phyloP scores from a whole-genome alignment of 2,888 invertebrate species.

The Neoaliturus tenellus region DNA sequence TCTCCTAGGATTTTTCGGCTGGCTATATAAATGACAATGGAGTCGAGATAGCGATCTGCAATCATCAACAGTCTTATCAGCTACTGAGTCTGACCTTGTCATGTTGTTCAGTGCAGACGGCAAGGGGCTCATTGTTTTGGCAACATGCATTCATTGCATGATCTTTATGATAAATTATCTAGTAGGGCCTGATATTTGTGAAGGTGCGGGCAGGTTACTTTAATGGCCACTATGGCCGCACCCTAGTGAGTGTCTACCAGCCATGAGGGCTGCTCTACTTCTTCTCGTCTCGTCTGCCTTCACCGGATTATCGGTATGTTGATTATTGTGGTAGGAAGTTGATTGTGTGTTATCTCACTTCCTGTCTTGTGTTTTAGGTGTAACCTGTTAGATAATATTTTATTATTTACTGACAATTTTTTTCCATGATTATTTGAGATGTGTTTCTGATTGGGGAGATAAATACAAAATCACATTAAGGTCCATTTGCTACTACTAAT shows the following conservation, averaged over 20 bases:
- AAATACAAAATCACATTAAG: too few relatives aligned
- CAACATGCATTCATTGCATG: background rate
- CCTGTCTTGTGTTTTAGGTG: too few relatives aligned
- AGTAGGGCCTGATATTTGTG: background rate
- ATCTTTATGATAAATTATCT: constrained; percentile 10
- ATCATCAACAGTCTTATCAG: constrained; percentile 18
- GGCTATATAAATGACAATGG: background rate
- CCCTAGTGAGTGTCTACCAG: background rate
- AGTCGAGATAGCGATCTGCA: background rate
- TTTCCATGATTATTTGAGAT: too few relatives aligned
- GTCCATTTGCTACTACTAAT: too few relatives aligned
- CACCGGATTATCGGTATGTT: background rate
- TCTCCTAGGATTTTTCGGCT: background rate
- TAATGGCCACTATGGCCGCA: background rate
- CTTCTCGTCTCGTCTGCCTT: background rate
- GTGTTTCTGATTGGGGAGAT: too few relatives aligned
- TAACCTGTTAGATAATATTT: too few relatives aligned
- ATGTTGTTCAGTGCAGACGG: background rate
- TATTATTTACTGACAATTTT: too few relatives aligned
- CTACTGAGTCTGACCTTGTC: background rate
- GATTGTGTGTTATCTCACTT: background rate
- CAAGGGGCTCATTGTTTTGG: background rate
- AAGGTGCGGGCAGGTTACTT: background rate
- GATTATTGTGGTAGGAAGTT: background rate
- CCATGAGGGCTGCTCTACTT: background rate